Percentiles rank a stretch among this genome's conserved stretches.
Evolutionary conservation across 1,140 invertebrate genomes (phyloP).

Genomic region (Zaprionus africanus): DNA sequence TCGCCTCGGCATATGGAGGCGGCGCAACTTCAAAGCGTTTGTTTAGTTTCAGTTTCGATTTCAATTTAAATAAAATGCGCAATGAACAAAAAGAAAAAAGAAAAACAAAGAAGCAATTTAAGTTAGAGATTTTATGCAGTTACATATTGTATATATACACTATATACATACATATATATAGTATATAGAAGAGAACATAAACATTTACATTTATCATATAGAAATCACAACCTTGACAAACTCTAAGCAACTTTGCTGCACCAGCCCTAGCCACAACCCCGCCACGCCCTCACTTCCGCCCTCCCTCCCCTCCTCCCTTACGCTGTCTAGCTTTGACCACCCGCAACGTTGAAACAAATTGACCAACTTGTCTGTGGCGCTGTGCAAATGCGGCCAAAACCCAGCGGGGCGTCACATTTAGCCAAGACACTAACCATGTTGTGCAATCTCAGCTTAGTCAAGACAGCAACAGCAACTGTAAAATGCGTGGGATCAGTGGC

Average conservation of each 20-base stretch:
- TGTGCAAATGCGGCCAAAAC: slow-evolving; percentile 52
- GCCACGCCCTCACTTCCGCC: not conserved
- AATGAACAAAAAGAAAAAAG: slow-evolving; percentile 28
- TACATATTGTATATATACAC: not conserved
- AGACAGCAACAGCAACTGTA: slow-evolving; percentile 50
- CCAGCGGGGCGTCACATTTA: slow-evolving; percentile 39
- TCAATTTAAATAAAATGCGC: slow-evolving; percentile 71
- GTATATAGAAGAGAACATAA: not conserved
- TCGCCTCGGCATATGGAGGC: slow-evolving; percentile 66
- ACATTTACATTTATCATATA: too few relatives aligned
- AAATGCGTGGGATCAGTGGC: slow-evolving; percentile 27
- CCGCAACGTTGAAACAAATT: slow-evolving; percentile 39
- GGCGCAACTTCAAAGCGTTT: slow-evolving; percentile 71
- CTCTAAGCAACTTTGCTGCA: slow-evolving; percentile 6
- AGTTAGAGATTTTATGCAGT: slow-evolving; percentile 12
- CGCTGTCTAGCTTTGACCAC: slow-evolving; percentile 25
- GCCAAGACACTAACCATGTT: slow-evolving; percentile 29
- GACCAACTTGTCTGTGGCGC: slow-evolving; percentile 15
- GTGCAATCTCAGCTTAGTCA: slow-evolving; percentile 44
- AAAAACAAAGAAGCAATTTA: slow-evolving; percentile 23
- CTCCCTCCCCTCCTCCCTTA: not conserved
- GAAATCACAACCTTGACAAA: too few relatives aligned
- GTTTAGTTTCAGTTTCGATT: slow-evolving; percentile 48
- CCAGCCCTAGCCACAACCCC: not conserved
- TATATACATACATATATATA: not conserved